A percentile compares a stretch with the other conserved stretches of the same genome.
Evolutionary conservation across 2,797 vertebrate genomes (phyloP).

Genomic region (Galagoides demidoff): DNA sequence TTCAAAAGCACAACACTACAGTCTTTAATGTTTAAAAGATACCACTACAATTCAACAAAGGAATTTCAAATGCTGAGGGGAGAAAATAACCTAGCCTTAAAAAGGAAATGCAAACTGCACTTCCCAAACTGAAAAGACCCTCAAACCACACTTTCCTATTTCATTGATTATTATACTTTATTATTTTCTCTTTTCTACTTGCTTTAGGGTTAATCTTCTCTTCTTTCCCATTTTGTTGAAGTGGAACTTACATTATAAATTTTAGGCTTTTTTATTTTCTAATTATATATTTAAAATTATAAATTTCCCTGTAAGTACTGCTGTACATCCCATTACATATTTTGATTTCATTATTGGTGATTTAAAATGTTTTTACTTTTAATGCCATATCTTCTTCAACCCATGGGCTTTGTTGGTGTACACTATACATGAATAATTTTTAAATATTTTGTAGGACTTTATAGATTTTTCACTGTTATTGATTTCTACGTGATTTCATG

Average conservation of each 20-base stretch:
- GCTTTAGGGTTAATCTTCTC: neutral
- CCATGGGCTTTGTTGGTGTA: neutral
- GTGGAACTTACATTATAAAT: conserved; percentile 6
- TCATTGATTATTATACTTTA: neutral
- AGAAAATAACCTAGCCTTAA: neutral
- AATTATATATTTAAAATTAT: neutral
- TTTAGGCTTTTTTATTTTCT: neutral
- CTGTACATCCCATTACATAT: neutral
- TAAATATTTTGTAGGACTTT: neutral
- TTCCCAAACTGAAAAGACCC: neutral
- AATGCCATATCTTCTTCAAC: neutral
- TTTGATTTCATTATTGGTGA: neutral
- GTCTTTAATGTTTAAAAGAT: neutral
- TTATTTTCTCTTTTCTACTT: neutral
- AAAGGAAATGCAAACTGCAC: neutral
- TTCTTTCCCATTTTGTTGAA: neutral
- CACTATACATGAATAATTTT: neutral
- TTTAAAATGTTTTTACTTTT: conserved; percentile 12
- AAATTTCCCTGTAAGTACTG: neutral
- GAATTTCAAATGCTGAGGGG: neutral
- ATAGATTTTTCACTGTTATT: neutral
- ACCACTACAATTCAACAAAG: neutral
- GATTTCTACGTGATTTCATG: neutral
- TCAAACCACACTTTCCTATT: neutral
- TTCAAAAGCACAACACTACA: neutral